phyloP scores from a whole-genome alignment of 53 echinoderm and acorn worm genomes.

The Holothuria leucospilota region DNA sequence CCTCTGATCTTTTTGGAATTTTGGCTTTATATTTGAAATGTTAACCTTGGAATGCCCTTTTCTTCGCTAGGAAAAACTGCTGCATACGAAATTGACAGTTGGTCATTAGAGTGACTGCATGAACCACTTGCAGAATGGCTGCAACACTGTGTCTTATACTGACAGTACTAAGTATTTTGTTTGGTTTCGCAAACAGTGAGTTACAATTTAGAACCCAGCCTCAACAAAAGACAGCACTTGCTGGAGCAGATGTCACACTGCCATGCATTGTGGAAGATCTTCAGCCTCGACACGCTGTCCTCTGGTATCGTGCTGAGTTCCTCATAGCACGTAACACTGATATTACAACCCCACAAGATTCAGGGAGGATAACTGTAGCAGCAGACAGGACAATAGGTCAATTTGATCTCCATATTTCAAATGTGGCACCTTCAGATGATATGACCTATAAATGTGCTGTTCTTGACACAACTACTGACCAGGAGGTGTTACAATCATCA shows the following conservation, averaged over 20 bases:
- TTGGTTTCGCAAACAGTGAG: background rate
- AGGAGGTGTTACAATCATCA: conserved; percentile 44
- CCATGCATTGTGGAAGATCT: conserved; percentile 73
- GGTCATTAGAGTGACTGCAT: too few species aligned
- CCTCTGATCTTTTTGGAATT: too few species aligned
- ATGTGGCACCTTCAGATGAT: conserved; percentile 74
- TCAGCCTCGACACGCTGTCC: conserved; percentile 56
- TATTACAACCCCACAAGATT: conserved; percentile 27
- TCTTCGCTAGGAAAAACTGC: too few species aligned
- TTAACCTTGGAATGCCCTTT: too few species aligned
- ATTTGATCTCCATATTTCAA: conserved; percentile 79
- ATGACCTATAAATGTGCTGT: conserved; percentile 72
- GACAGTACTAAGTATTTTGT: too few species aligned
- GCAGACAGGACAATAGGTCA: conserved; percentile 51
- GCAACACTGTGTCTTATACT: too few species aligned
- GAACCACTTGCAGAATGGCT: too few species aligned
- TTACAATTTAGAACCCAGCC: conserved; percentile 50
- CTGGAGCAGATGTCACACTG: conserved; percentile 67
- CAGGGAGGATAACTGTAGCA: conserved; percentile 1
- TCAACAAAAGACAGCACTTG: conserved; percentile 57
- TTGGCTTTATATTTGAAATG: too few species aligned
- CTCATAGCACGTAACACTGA: conserved; percentile 59
- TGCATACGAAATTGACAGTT: too few species aligned
- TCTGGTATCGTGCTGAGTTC: conserved; percentile 71
- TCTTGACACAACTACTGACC: background rate